Base-by-base conservation (phyloP, 64 coral and sea anemone species). In the Montipora cactus region DNA sequence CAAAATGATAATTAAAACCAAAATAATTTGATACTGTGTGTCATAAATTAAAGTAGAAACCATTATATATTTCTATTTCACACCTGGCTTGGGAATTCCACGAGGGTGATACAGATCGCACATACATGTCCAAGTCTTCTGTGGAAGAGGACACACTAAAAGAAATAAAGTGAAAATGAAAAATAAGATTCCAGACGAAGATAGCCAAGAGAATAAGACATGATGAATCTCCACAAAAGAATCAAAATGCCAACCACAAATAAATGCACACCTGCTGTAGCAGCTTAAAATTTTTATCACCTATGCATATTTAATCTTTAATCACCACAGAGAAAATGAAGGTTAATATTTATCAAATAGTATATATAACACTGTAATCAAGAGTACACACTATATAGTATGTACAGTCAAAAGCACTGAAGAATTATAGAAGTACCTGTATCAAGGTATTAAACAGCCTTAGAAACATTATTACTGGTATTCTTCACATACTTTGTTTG, bases 61-160 rank as follows among this genome's bases (percentile, higher is more conserved):
- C 18, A 16, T n/a, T 69, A 28, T 45, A 6, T 47, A 12, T 15
- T 69, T 21, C 16, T 47, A 12, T 15, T 69, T 21, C 59, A 70
- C 48, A 86, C 82, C 82, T 86, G 66, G 48, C 37, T 23, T 78
- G 57, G 14, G 81, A 75, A 67, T 85, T 81, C 90, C 90, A 92
- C 14, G 81, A 92, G 6, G 92, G 92, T 69, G 92, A 93, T 4
- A 93, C 92, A 72, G 92, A 93, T 59, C 92, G 87, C 18, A 93
- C 84, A 25, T 93, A 93, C 78, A 93, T 71, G 59, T 88, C 92
- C 52, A 88, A 49, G 8, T 93, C 92, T 93, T 93, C 92, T 61
- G 59, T 57, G 5, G 83, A 87, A 10, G 83, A 80, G 20, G 83
- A 71, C 4, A 88, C 14, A 52, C 92, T 93, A 87, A 55, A 81